These are phyloP conservation scores for Chromoteleia sp. DNA, from an alignment of 2,888 invertebrate species.

Conservation along the genomic window DNA sequence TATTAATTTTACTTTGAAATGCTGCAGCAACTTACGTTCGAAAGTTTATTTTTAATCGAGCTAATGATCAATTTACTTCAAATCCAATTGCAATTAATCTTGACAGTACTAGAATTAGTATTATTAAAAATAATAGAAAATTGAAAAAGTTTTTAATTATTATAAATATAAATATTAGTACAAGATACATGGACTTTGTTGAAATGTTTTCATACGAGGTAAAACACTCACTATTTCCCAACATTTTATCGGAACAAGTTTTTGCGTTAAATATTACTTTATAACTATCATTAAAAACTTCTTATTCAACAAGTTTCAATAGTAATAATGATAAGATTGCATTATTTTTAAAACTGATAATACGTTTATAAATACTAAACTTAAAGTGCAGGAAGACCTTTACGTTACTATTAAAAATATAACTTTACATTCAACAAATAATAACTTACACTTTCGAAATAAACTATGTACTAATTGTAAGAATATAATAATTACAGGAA, in stretches of 20 bases:
- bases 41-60: constrained; percentile 1
- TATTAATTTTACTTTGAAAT: not conserved
- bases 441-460: too few relatives aligned
- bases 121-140: constrained; percentile 35
- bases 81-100: constrained; percentile 21
- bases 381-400: not conserved
- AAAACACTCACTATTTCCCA: not conserved
- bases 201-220: constrained; percentile 7
- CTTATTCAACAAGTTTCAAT: constrained; percentile 7
- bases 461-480: too few relatives aligned
- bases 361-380: not conserved
- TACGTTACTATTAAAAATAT: too few relatives aligned
- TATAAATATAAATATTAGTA: constrained; percentile 11
- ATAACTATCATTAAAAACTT: not conserved
- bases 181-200: constrained; percentile 31
- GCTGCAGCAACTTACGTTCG: not conserved
- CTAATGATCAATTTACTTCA: constrained; percentile 1
- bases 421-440: too few relatives aligned
- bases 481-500: too few relatives aligned
- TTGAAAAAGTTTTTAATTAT: constrained; percentile 28
- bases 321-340: constrained; percentile 6
- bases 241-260: constrained; percentile 33
- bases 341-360: constrained; percentile 12
- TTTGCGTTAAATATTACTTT: constrained; percentile 41
- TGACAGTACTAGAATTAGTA: constrained; percentile 32